Evolutionary conservation across 1,140 invertebrate genomes (phyloP).

Genomic region (Rhizoglyphus robini): DNA sequence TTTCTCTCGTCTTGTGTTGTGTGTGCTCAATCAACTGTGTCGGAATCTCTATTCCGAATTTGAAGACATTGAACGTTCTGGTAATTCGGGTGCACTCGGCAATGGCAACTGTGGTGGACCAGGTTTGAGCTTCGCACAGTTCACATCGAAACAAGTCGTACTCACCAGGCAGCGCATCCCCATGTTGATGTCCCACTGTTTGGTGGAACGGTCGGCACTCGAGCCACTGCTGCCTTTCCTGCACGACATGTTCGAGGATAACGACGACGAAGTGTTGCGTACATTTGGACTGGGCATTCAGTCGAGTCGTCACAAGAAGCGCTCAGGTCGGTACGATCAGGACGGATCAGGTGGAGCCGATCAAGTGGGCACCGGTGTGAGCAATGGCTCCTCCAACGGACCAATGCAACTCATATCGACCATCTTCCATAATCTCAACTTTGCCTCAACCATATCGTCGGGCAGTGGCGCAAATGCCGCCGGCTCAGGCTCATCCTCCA

Average conservation of each 20-base stretch:
- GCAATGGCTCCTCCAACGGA: neutral
- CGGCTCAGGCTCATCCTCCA: neutral
- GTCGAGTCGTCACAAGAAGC: neutral
- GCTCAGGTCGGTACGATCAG: neutral
- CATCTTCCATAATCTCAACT: neutral
- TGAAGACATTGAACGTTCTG: constrained; percentile 17
- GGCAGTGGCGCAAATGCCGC: neutral
- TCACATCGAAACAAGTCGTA: constrained; percentile 55
- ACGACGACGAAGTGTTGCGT: neutral
- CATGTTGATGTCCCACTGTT: constrained; percentile 67
- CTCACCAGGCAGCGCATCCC: constrained; percentile 66
- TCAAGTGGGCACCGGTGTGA: neutral
- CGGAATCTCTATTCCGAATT: constrained; percentile 53
- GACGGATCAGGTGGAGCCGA: constrained; percentile 26
- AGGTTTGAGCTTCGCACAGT: no score
- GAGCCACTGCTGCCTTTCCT: neutral
- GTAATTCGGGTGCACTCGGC: no score
- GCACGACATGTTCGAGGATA: constrained; percentile 3
- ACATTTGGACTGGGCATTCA: neutral
- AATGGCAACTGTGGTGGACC: neutral
- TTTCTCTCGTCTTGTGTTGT: constrained; percentile 59
- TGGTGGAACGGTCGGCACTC: constrained; percentile 52
- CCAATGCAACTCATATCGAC: neutral
- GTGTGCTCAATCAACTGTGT: constrained; percentile 65
- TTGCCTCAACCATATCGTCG: neutral